These are phyloP conservation scores for Noctua fimbriata DNA, from an alignment of 2,888 invertebrate species.

Conservation along the genomic window DNA sequence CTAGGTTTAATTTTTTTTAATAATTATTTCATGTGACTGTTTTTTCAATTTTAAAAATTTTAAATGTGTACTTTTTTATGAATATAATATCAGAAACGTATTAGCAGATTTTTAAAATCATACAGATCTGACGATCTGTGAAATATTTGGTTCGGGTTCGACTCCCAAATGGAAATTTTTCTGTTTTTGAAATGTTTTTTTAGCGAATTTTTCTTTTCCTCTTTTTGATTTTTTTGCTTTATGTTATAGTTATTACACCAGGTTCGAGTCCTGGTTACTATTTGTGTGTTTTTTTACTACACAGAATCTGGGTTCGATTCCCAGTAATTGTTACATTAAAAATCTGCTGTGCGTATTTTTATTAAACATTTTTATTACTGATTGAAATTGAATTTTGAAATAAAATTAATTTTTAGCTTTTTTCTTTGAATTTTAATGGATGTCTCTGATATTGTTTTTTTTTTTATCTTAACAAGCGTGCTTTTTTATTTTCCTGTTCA, in stretches of 20 bases:
- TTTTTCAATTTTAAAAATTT: background rate
- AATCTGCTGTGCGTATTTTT: constrained; percentile 50
- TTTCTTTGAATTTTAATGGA: constrained; percentile 46
- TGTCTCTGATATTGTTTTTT: constrained; percentile 56
- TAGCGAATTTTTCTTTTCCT: constrained; percentile 9
- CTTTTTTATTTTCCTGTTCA: background rate
- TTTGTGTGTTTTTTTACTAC: background rate
- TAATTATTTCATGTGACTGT: background rate
- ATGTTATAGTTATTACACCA: background rate
- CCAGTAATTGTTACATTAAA: constrained; percentile 6
- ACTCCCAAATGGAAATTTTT: constrained; percentile 26
- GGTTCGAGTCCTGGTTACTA: constrained; percentile 52
- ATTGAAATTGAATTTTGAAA: constrained; percentile 26
- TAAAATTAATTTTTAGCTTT: constrained; percentile 20
- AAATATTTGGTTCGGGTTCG: constrained; percentile 42
- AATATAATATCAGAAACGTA: background rate
- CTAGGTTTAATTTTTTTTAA: no score
- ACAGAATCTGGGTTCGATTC: constrained; percentile 51
- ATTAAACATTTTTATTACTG: constrained; percentile 24
- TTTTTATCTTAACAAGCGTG: background rate
- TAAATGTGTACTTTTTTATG: background rate
- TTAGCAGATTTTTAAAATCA: constrained; percentile 20
- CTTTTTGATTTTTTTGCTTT: background rate
- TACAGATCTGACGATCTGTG: background rate
- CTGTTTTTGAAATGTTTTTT: background rate